Evolutionary conservation across 2,888 invertebrate genomes (phyloP), one percentile per base, ranked within the genome.

Genomic region (Cheilosia soror): DNA sequence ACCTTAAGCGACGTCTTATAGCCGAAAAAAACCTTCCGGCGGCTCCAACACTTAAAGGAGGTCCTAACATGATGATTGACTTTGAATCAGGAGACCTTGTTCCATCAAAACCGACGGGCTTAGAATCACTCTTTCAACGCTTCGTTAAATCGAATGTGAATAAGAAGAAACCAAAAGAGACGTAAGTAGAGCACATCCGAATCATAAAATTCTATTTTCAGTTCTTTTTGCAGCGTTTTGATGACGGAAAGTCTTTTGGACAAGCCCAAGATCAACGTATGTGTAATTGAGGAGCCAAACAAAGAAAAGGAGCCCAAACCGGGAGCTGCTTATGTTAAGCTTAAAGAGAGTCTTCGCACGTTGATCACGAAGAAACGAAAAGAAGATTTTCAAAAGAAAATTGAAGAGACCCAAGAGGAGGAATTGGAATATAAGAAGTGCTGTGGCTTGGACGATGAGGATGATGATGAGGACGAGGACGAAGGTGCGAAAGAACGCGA

Each of bases 331-430:
- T 94, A 96, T 87, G 90, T 93, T n/a, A 95, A 94, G 88, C 92
- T 98, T 66, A 95, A 95, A 89, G 94, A 95, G 81, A 95, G 95
- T 84, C 93, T 98, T 2, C 94, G 95, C 89, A 93, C 94, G 13
- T 93, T 95, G 91, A 97, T 98, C 89, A 94, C 94, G 2, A 93
- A 94, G 85, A 95, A 95, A 88, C 93, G 96, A 63, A 94, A 95
- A 47, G 93, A 95, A 78, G 95, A 96, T 88, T 94, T 97, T 63
- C 92, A 94, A 33, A 94, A 95, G 77, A 91, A 93, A 89, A 90
- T 88, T 89, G 89, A 84, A 88, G 89, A 77, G 27, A 78, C 31
- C 0, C 89, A 90, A 37, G 91, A 93, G 11, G 93, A 94, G 71
- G 90, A 92, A 66, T 92, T 93, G 88, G 92, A 93, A 88, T 91